These are phyloP conservation scores for Cryptophagus acutangulus DNA, from an alignment of 2,888 invertebrate species.

Conservation along the genomic window DNA sequence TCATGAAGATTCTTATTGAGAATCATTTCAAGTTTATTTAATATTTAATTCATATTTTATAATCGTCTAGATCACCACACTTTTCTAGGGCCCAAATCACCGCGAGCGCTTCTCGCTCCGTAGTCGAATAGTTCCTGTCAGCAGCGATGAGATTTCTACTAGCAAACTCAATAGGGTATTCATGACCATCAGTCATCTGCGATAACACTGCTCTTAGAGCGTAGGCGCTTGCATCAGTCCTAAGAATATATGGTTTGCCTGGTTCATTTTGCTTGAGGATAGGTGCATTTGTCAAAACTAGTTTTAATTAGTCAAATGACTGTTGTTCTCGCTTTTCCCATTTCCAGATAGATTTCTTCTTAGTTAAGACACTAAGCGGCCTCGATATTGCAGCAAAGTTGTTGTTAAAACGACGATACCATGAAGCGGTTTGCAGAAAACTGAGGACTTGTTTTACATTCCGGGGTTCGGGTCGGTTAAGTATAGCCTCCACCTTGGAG, in stretches of 20 bases:
- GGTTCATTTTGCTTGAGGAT: constrained; percentile 24
- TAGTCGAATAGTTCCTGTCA: no score
- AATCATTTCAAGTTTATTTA: no score
- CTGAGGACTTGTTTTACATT: constrained; percentile 18
- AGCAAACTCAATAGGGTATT: constrained; percentile 26
- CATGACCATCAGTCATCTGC: constrained; percentile 23
- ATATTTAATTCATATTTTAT: no score
- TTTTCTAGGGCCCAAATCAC: no score
- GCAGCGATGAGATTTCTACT: constrained; percentile 25
- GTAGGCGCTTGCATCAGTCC: constrained; percentile 29
- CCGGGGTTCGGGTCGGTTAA: constrained; percentile 11
- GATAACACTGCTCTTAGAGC: constrained; percentile 24
- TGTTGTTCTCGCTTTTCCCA: constrained; percentile 16
- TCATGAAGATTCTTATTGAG: no score
- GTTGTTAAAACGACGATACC: constrained; percentile 20
- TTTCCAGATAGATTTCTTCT: constrained; percentile 13
- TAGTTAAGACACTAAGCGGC: constrained; percentile 19
- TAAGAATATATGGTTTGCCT: constrained; percentile 20
- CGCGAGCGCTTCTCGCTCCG: no score
- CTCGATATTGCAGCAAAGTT: constrained; percentile 19
- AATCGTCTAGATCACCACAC: no score
- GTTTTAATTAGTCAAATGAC: constrained; percentile 20
- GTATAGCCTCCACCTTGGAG: background rate
- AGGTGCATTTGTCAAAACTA: constrained; percentile 20
- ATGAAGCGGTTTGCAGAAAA: constrained; percentile 22